phyloP scores from a whole-genome alignment of 2,113 vertebrate species.

The Tonatia bakeri region DNA sequence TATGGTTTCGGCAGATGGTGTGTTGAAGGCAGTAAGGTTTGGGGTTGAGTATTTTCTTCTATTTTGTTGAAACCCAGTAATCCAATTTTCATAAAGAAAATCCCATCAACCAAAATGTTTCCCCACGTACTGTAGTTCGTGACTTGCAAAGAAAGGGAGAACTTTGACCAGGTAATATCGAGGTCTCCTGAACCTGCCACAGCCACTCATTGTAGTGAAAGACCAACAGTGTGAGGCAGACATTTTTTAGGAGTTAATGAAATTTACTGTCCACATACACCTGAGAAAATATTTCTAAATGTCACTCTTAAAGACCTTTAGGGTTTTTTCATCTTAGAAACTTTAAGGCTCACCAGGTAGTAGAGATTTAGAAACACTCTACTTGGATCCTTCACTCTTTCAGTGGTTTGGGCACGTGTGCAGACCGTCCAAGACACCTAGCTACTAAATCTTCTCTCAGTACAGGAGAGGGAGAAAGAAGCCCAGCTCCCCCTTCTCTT shows the following conservation, averaged over 20 bases:
- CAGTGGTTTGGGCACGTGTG: background rate
- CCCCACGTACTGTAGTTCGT: background rate
- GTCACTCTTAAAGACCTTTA: background rate
- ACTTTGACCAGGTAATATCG: background rate
- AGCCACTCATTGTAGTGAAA: background rate
- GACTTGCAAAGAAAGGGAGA: background rate
- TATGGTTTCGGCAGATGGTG: background rate
- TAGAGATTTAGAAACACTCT: background rate
- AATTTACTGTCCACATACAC: background rate
- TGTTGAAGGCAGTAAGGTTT: background rate
- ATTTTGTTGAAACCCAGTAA: background rate
- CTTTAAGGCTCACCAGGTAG: background rate
- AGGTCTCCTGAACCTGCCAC: background rate
- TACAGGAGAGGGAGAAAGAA: background rate
- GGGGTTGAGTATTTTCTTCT: background rate
- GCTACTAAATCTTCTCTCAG: background rate
- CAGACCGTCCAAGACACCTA: background rate
- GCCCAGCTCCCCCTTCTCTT: background rate
- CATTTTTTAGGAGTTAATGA: background rate
- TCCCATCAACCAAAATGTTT: background rate
- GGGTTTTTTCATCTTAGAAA: background rate
- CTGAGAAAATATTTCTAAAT: background rate
- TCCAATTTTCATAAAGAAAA: background rate
- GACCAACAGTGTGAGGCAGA: background rate
- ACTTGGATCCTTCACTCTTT: background rate